Base-by-base conservation (phyloP, 92 coral and sea anemone genomes). In the Phenganax marumi region DNA sequence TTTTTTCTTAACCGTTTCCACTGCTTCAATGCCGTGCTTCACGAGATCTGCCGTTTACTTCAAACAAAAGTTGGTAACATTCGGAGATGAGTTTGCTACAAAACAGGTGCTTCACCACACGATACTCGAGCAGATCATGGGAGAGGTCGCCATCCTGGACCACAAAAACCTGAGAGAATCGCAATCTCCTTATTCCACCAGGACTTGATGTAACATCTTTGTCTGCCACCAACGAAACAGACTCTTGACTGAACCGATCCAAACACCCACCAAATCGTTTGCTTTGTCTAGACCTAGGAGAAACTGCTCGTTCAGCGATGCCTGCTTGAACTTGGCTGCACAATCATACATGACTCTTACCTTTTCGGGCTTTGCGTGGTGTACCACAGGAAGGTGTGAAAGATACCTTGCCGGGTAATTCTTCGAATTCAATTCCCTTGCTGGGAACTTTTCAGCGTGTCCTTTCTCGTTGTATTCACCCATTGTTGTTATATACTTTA, bases 191-290 rank as follows among this genome's bases (percentile, higher is more conserved):
- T 87, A 90, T 8, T 80, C 90, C 69, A 89, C 89, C 49, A 47
- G 65, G 17, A 86, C 92, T 57, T 86, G 90, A 54, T 83, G 79
- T 54, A 89, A 89, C 87, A 87, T 81, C 92, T 0, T 84, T 72
- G 60, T 84, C 87, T 8, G 86, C 92, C 3, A 84, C 76, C 11
- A 87, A 21, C 6, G 75, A 88, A 10, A 84, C 70, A 13, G 57
- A 50, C 11, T 89, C 79, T 71, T 82, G 88, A 8, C 92, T 50
- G 52, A 89, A 89, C n/a, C 84, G 86, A 62, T 24, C 70, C 26
- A 84, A 23, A 86, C 87, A 10, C 90, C 90, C 24, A 81, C 74
- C 17, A 89, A 52, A 1, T 60, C 80, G 51, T 80, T 89, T 9
- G 89, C 81, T 74, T 62, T 54, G 56, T 86, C 87, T 14, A 85